Evolutionary conservation across 2,797 vertebrate species (phyloP).

Genomic region (Pampus argenteus): DNA sequence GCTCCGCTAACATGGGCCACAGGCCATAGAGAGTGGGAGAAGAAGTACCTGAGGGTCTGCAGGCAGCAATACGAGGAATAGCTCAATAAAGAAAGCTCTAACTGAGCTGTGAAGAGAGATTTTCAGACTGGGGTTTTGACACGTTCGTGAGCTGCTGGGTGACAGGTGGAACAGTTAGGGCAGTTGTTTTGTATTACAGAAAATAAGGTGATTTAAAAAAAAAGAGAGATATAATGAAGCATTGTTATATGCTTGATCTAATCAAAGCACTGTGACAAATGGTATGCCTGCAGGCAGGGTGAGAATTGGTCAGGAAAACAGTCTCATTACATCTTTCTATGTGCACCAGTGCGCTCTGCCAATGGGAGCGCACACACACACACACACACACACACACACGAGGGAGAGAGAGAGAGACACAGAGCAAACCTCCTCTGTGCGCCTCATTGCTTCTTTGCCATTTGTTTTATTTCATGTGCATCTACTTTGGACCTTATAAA

Average conservation of each 20-base stretch:
- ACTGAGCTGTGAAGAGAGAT: conserved; percentile 36
- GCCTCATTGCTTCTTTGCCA: background rate
- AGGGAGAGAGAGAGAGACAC: conserved; percentile 22
- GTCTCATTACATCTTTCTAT: background rate
- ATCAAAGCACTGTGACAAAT: conserved; percentile 37
- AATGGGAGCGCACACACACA: conserved; percentile 7
- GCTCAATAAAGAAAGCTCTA: conserved; percentile 28
- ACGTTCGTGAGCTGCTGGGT: conserved; percentile 7
- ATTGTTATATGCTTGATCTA: conserved; percentile 3
- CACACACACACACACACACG: background rate
- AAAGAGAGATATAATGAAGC: background rate
- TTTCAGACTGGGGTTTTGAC: conserved; percentile 2
- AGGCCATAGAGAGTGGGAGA: conserved; percentile 17
- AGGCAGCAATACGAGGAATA: conserved; percentile 21
- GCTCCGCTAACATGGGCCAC: conserved; percentile 12
- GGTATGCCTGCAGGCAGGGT: background rate
- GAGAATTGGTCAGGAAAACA: background rate
- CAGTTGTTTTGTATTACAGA: background rate
- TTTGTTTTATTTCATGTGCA: no score
- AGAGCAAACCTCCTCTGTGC: conserved; percentile 7
- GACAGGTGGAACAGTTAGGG: conserved; percentile 2
- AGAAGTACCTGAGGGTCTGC: conserved; percentile 5
- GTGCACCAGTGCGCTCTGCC: conserved; percentile 26
- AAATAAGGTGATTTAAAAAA: background rate
- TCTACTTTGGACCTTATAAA: conserved; percentile 10